These are phyloP conservation scores for Harpagifer antarcticus DNA, from an alignment of 2,797 vertebrate genomes.

Conservation along the genomic window DNA sequence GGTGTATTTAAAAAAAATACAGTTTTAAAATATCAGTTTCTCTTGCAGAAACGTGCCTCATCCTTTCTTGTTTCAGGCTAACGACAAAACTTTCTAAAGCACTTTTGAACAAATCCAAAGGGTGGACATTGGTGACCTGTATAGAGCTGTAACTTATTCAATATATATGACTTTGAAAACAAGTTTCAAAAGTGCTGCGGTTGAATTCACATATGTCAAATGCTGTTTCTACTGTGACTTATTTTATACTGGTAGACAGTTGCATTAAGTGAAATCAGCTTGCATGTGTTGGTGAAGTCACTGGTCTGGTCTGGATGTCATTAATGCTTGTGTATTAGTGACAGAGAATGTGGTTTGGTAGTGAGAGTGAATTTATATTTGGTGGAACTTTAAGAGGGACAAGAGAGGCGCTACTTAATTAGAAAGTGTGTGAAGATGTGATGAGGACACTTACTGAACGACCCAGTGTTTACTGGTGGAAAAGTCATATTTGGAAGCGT, in stretches of 20 bases:
- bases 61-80: not conserved
- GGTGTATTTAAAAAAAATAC: too few relatives aligned
- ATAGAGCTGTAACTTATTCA: not conserved
- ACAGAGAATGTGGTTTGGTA: not conserved
- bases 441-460: slow-evolving; percentile 90
- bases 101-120: too few relatives aligned
- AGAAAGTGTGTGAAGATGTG: not conserved
- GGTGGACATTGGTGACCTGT: not conserved
- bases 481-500: slow-evolving; percentile 92
- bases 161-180: not conserved
- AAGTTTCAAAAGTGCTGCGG: not conserved
- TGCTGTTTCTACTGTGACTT: not conserved
- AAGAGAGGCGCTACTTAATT: not conserved
- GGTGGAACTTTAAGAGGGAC: not conserved
- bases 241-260: not conserved
- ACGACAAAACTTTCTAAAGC: not conserved
- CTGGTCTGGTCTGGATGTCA: not conserved
- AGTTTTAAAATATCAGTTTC: too few relatives aligned
- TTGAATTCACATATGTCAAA: not conserved
- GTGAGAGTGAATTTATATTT: not conserved
- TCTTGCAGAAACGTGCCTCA: not conserved
- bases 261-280: not conserved
- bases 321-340: not conserved
- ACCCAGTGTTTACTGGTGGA: slow-evolving; percentile 95
- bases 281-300: not conserved